Conservation (phyloP, 2,888 invertebrate genomes). For the Nymphalis urticae region DNA sequence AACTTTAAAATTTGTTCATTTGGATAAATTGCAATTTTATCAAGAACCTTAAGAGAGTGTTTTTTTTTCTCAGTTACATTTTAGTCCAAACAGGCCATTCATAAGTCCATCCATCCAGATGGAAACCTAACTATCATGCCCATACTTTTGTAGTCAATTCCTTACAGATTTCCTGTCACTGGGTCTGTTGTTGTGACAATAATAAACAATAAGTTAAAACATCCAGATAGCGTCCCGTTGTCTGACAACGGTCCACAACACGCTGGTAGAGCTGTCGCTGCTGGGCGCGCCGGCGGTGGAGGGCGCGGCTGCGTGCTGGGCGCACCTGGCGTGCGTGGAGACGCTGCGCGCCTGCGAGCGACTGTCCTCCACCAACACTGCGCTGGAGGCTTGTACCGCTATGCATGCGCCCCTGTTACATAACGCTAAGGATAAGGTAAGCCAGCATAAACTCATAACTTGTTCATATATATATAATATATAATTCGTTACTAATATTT, state of each 20-base stretch:
- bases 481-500: too few species aligned
- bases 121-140: too few species aligned
- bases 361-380: constrained; percentile 84
- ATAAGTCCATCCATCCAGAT: too few species aligned
- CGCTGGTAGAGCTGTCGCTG: constrained; percentile 90
- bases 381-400: constrained; percentile 83
- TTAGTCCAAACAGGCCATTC: too few species aligned
- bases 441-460: background rate
- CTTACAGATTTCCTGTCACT: too few species aligned
- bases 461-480: too few species aligned
- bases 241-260: constrained; percentile 94
- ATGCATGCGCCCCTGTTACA: constrained; percentile 93
- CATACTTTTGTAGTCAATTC: too few species aligned
- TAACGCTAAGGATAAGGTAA: constrained; percentile 91
- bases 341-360: constrained; percentile 91
- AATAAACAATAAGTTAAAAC: background rate
- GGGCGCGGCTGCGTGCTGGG: constrained; percentile 95
- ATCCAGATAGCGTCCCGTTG: constrained; percentile 91
- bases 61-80: too few species aligned
- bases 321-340: constrained; percentile 94
- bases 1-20: too few species aligned
- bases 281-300: constrained; percentile 89
- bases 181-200: too few species aligned
- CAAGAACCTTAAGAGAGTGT: too few species aligned
- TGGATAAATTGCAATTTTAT: too few species aligned